Evolutionary conservation across 2,797 vertebrate species (phyloP).

Genomic region (Caiman crocodilus): DNA sequence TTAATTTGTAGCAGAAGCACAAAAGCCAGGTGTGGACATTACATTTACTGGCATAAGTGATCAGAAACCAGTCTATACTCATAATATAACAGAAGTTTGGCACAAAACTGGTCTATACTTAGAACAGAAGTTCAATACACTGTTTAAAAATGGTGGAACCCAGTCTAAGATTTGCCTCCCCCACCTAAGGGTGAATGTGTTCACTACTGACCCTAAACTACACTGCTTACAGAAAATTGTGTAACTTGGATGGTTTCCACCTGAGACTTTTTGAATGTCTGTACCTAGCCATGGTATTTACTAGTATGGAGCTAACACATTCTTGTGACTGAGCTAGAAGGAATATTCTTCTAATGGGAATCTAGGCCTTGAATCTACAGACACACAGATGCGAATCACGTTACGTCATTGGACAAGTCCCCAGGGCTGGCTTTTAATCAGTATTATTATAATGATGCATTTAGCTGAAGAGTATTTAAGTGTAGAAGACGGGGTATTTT

Average conservation of each 20-base stretch:
- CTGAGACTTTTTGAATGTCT: no score
- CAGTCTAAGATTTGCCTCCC: no score
- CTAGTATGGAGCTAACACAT: not conserved
- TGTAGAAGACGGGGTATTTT: not conserved
- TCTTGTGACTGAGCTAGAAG: not conserved
- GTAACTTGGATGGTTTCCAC: no score
- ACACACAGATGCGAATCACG: not conserved
- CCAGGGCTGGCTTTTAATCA: not conserved
- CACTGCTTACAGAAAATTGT: no score
- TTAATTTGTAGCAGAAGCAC: not conserved
- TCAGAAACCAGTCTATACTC: no score
- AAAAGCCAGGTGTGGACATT: not conserved
- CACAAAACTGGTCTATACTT: no score
- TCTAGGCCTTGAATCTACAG: not conserved
- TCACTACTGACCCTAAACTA: no score
- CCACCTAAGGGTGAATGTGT: no score
- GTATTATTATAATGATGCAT: not conserved
- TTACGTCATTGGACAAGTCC: not conserved
- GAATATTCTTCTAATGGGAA: not conserved
- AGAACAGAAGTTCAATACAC: no score
- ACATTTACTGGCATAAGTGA: no score
- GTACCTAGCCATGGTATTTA: not conserved
- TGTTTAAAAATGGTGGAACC: no score
- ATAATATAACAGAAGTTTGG: no score
- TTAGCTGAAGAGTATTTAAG: not conserved